Percentiles rank a stretch among this genome's conserved stretches.
These are phyloP conservation scores for Pituophis catenifer DNA, from an alignment of 2,113 vertebrate genomes.

Conservation along the genomic window DNA sequence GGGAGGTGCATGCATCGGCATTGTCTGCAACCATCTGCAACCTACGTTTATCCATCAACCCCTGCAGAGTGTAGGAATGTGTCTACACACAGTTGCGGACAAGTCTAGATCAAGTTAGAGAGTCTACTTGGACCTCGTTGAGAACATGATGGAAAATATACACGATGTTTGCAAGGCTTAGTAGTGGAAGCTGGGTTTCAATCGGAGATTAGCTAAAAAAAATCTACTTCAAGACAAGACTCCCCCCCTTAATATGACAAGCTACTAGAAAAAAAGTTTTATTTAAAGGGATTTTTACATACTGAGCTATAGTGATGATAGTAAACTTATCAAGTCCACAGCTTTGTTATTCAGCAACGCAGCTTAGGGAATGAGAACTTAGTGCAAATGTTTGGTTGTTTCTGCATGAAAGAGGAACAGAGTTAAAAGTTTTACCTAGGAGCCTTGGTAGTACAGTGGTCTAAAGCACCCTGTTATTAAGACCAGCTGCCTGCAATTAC, in stretches of 20 bases:
- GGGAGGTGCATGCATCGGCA: neutral
- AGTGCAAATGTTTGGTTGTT: neutral
- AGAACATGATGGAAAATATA: neutral
- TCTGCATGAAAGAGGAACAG: neutral
- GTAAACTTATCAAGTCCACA: accelerated
- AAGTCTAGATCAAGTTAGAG: neutral
- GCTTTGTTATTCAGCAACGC: slow-evolving; percentile 17
- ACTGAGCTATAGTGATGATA: neutral
- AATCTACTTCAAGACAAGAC: neutral
- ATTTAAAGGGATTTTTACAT: neutral
- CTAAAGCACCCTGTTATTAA: no score
- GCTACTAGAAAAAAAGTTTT: neutral
- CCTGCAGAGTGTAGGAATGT: neutral
- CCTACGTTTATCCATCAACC: neutral
- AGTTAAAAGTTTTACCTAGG: slow-evolving; percentile 28
- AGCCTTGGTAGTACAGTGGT: no score
- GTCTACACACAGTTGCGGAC: neutral
- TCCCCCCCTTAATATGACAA: neutral
- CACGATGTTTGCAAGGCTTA: neutral
- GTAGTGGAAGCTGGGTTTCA: neutral
- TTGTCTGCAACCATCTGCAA: neutral
- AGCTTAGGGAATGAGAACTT: neutral
- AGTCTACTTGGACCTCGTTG: neutral
- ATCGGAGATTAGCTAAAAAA: neutral
- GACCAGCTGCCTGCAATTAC: no score